Percentiles rank a stretch among this genome's conserved stretches.
phyloP scores from a whole-genome alignment of 2,113 vertebrate species.

The Aspidoscelis tigris region DNA sequence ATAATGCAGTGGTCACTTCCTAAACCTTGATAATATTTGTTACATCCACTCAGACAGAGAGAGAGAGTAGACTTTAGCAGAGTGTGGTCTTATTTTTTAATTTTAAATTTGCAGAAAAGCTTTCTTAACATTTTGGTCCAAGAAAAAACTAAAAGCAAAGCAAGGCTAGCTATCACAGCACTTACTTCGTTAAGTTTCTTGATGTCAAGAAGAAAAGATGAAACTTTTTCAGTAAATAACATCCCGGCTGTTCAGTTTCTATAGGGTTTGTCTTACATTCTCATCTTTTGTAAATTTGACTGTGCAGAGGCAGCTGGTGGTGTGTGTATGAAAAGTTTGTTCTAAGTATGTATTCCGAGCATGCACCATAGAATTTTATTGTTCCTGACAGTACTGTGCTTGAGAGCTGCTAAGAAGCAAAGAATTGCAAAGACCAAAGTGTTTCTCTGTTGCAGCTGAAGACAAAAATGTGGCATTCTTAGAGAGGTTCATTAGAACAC shows the following conservation, averaged over 20 bases:
- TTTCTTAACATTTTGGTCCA: no score
- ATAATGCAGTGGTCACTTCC: background rate
- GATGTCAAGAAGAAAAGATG: no score
- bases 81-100: background rate
- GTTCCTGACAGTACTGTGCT: background rate
- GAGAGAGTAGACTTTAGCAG: background rate
- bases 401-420: constrained; percentile 1
- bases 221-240: no score
- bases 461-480: background rate
- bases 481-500: background rate
- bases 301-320: background rate
- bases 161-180: no score
- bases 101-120: no score
- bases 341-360: background rate
- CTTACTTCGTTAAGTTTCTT: no score
- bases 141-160: no score
- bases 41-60: background rate
- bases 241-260: no score
- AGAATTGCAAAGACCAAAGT: constrained; percentile 8
- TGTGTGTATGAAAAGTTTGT: background rate
- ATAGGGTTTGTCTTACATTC: no score
- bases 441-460: background rate
- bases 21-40: background rate
- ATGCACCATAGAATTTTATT: background rate
- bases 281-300: background rate